These are phyloP conservation scores for Cyaniris semiargus DNA, from an alignment of 2,888 invertebrate species.

Conservation along the genomic window DNA sequence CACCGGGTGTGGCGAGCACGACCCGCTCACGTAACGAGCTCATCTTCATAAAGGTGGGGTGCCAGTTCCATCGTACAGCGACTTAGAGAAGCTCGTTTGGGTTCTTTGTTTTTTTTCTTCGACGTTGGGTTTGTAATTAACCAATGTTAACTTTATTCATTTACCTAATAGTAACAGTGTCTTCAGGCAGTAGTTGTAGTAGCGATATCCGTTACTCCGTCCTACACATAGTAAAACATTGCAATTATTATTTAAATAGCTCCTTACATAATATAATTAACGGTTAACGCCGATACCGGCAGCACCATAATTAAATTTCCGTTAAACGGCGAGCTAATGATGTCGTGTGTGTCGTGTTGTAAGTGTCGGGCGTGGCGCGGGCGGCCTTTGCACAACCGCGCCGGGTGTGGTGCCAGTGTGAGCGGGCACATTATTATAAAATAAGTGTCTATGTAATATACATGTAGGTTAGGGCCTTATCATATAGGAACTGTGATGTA, in stretches of 20 bases:
- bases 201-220: not conserved
- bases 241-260: not conserved
- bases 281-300: not conserved
- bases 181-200: not conserved
- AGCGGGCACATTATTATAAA: not conserved
- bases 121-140: too few relatives aligned
- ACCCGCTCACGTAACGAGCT: slow-evolving; percentile 13
- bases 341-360: slow-evolving; percentile 21
- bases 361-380: slow-evolving; percentile 14
- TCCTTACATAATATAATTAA: not conserved
- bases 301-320: slow-evolving; percentile 12
- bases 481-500: too few relatives aligned
- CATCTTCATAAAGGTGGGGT: not conserved
- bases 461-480: too few relatives aligned
- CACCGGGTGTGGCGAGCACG: slow-evolving; percentile 5
- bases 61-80: slow-evolving; percentile 35
- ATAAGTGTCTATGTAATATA: not conserved
- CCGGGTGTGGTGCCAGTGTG: not conserved
- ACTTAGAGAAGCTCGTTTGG: not conserved
- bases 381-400: slow-evolving; percentile 1
- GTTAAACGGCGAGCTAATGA: slow-evolving; percentile 16
- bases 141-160: too few relatives aligned
- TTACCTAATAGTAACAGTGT: too few relatives aligned
- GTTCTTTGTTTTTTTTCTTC: too few relatives aligned
- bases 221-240: not conserved